These are phyloP conservation scores for Epistrophe grossulariae DNA, from an alignment of 2,888 invertebrate genomes.

Conservation along the genomic window DNA sequence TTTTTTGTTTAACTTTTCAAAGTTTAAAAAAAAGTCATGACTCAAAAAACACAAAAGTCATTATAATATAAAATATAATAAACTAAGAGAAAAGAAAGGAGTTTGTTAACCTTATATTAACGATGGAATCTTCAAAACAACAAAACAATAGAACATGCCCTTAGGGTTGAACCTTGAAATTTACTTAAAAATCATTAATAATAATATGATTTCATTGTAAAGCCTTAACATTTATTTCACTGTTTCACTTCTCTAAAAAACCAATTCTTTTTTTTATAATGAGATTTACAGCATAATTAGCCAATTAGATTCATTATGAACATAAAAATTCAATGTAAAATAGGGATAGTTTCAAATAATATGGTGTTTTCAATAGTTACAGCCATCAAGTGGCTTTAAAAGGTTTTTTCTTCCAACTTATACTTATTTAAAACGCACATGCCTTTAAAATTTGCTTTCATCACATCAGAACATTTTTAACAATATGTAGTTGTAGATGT, in stretches of 20 bases:
- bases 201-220: conserved; percentile 1
- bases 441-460: background rate
- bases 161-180: conserved; percentile 10
- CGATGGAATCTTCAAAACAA: background rate
- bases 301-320: conserved; percentile 16
- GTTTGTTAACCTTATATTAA: background rate
- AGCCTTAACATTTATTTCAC: background rate
- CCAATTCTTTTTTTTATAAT: background rate
- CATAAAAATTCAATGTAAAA: background rate
- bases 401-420: background rate
- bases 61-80: background rate
- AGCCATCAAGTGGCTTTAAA: background rate
- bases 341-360: background rate
- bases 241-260: too few species aligned
- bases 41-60: too few species aligned
- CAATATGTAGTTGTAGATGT: background rate
- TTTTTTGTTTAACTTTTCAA: too few species aligned
- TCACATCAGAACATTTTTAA: background rate
- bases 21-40: too few species aligned
- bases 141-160: background rate
- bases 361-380: background rate
- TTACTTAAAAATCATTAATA: conserved; percentile 13
- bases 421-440: background rate
- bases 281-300: background rate
- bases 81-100: background rate